Evolutionary conservation across 1,140 invertebrate species (phyloP).

Genomic region (Doryteuthis pealeii): DNA sequence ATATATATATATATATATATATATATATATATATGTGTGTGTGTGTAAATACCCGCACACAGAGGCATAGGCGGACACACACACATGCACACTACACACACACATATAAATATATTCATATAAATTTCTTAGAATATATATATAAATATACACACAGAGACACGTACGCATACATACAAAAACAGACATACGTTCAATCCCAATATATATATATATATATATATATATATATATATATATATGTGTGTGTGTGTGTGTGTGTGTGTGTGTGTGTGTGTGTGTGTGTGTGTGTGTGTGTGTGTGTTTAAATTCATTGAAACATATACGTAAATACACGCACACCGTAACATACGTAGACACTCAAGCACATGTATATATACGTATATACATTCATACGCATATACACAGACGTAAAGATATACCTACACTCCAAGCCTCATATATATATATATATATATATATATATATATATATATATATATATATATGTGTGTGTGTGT

Average conservation of each 20-base stretch:
- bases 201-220: not conserved
- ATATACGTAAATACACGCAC: not conserved
- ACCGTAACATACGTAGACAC: no score
- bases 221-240: not conserved
- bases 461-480: not conserved
- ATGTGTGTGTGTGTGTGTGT: not conserved
- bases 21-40: not conserved
- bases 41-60: not conserved
- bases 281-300: not conserved
- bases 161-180: not conserved
- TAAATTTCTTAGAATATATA: not conserved
- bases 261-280: not conserved
- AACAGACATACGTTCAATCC: not conserved
- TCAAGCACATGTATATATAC: not conserved
- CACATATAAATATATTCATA: not conserved
- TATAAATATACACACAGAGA: not conserved
- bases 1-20: slow-evolving; percentile 2
- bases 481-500: not conserved
- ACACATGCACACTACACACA: not conserved
- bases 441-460: not conserved
- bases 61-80: not conserved
- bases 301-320: not conserved
- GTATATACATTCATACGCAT: not conserved
- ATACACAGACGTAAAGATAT: not conserved
- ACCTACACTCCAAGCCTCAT: not conserved